Base-by-base conservation (phyloP, 2,113 vertebrate species). In the Poeciliopsis occidentalis region DNA sequence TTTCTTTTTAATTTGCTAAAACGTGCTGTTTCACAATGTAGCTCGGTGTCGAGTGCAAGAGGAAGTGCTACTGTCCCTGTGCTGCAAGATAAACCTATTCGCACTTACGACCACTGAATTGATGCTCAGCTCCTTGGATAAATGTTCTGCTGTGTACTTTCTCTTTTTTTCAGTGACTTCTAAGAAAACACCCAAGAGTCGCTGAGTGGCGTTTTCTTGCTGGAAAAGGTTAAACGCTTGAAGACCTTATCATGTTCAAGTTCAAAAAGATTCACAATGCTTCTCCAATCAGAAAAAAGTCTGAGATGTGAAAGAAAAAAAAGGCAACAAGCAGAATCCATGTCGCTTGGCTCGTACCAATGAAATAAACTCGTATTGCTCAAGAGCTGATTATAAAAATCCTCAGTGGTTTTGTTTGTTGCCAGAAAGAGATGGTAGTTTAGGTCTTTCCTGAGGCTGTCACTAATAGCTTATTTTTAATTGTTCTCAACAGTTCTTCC, bases 1-100 rank as follows among this genome's bases (percentile, higher is more conserved):
- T 47, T 47, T 13, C 24, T 39, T 24, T 37, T 30, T 75, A n/a
- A 29, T 29, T 27, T 3, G 4, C 17, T 63, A 17, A 12, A 12
- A 65, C 6, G 7, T 5, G 19, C 27, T 24, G 67, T 54, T 26
- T 71, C 41, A 75, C 64, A 77, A 62, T 68, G 29, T 61, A 22
- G 30, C 26, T 71, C 24, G 31, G 60, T 8, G 4, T 8, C 64
- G 41, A 74, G 1, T 71, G 29, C 82, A 74, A 67, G 82, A 74
- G 77, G 60, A 57, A 57, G 51, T 57, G 51, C 39, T 63, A 11
- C 24, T 51, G 71, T 82, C 60, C 8, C 11, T 72, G n/a, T 39
- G 47, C 60, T 19, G 12, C 61, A 26, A 77, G 62, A 78, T 37
- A 76, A 4, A 1, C 37, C 70, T 15, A 24, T 44, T 30, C 71